Evolutionary conservation across 2,888 invertebrate species (phyloP), one percentile per base, ranked within the genome.

Genomic region (Platycheirus rosarum): DNA sequence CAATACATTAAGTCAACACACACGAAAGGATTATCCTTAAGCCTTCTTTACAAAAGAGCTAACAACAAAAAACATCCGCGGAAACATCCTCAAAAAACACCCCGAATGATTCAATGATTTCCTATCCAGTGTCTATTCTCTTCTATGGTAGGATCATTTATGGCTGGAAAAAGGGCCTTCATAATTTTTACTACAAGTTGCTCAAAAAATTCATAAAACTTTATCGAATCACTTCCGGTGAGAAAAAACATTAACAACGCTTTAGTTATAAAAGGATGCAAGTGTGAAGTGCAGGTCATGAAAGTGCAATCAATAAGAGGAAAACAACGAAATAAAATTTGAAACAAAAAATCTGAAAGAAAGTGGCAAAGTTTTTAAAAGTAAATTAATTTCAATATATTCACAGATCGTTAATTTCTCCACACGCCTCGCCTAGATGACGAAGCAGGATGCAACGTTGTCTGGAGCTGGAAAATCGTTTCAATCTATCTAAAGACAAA

Each of bases 331-430:
- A 5, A 32, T n/a, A 16, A 26, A 35, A 26, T 9, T 13, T 26
- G 32, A 4, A 23, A 26, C 11, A 48, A 32, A 26, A 14, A 18
- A 3, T 1, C 5, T 1, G 2, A 42, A 26, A 44, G 7, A 42
- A 44, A 68, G 49, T 2, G 42, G 32, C 35, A 79, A 74, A 69
- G 44, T 76, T 76, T 71, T n/a, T 60, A 37, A 76, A 80, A 76
- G 66, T 66, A 80, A 80, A 80, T 80, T 80, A 80, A 80, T 80
- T 80, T 80, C 70, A 80, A 80, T 71, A 70, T 71, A 80, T 80
- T 76, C 66, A 76, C 76, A 71, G 76, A 80, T 80, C 80, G 76
- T 80, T 80, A 80, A 71, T 76, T 75, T 75, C 70, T 32, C 46
- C 32, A 9, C 14, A 68, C n/a, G 51, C 16, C 26, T 46, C 44